Evolutionary conservation across 2,797 vertebrate species (phyloP), one percentile per base, ranked within the genome.

Genomic region (Moxostoma hubbsi): DNA sequence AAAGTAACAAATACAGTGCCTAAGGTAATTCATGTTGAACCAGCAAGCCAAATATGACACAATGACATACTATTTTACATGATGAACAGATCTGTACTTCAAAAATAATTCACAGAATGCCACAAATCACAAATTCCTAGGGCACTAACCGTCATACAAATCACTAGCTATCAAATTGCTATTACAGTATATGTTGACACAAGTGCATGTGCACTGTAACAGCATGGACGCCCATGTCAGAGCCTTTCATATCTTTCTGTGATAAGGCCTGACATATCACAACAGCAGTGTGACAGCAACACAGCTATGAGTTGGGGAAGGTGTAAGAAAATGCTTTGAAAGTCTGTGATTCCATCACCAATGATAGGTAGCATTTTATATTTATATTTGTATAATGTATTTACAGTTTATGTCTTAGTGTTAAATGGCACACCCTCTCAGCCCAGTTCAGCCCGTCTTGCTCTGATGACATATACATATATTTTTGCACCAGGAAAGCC

Each of bases 191-290:
- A n/a, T 63, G 36, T 72, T 77, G 49, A 64, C 68, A 47, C 47
- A 11, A 55, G 68, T 47, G 53, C 69, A 65, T 72, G 16, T 57
- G 68, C 0, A 18, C 43, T 57, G 45, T 57, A 51, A 64, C 45
- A 47, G 57, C 59, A 64, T 63, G 63, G 59, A 49, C 43, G 45
- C 59, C 7, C 36, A 36, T 58, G 61, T 65, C 51, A 57, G 18
- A 64, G 36, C 2, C 51, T 12, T 57, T 72, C 9, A 50, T 50
- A 49, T 64, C 50, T 49, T 65, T 16, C 13, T 18, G 9, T 57
- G 77, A 65, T 72, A 65, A 65, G 53, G 45, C 9, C 72, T 79
- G 77, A 72, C 68, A 65, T 49, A n/a, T 65, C 5, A 59, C 59
- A 51, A 47, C 13, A 62, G 18, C 49, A 50, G 46, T 16, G 10